Evolutionary conservation across 30 jellyfish, hydroid and myxozoan species (phyloP).

Genomic region (Aurelia sp.): DNA sequence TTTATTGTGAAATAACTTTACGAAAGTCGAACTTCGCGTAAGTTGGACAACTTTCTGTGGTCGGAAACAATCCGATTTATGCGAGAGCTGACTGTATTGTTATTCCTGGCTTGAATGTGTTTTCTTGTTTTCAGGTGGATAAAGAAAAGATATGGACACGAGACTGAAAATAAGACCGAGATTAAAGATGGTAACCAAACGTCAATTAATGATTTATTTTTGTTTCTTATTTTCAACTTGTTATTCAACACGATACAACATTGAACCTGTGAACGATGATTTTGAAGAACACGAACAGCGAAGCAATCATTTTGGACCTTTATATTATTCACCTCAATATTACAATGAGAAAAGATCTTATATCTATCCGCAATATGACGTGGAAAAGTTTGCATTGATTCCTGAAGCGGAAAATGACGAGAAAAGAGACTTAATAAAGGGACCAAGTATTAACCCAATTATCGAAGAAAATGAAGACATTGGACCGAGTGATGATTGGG

Average conservation of each 20-base stretch:
- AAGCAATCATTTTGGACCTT: slow-evolving; percentile 9
- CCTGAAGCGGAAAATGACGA: slow-evolving; percentile 60
- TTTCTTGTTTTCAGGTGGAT: too few species aligned
- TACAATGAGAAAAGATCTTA: slow-evolving; percentile 57
- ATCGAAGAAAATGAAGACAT: slow-evolving; percentile 67
- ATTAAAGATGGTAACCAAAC: not conserved
- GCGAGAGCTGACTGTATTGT: too few species aligned
- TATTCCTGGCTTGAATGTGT: too few species aligned
- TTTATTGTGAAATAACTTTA: too few species aligned
- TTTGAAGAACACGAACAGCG: slow-evolving; percentile 22
- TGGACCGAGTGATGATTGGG: slow-evolving; percentile 31
- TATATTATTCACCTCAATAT: slow-evolving; percentile 18
- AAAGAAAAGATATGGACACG: too few species aligned
- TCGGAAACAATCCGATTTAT: too few species aligned
- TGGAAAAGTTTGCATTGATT: slow-evolving; percentile 41
- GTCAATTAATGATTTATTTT: not conserved
- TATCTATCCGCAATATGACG: slow-evolving; percentile 59
- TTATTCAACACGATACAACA: slow-evolving; percentile 2
- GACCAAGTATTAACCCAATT: slow-evolving; percentile 93
- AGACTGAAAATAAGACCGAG: not conserved
- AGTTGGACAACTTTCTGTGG: too few species aligned
- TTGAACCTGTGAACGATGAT: slow-evolving; percentile 59
- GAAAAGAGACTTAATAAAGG: slow-evolving; percentile 69
- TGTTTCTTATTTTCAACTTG: not conserved
- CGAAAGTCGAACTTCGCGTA: too few species aligned